These are phyloP conservation scores for Odontamblyopus lacepedii DNA, from an alignment of 2,797 vertebrate species.

Conservation along the genomic window DNA sequence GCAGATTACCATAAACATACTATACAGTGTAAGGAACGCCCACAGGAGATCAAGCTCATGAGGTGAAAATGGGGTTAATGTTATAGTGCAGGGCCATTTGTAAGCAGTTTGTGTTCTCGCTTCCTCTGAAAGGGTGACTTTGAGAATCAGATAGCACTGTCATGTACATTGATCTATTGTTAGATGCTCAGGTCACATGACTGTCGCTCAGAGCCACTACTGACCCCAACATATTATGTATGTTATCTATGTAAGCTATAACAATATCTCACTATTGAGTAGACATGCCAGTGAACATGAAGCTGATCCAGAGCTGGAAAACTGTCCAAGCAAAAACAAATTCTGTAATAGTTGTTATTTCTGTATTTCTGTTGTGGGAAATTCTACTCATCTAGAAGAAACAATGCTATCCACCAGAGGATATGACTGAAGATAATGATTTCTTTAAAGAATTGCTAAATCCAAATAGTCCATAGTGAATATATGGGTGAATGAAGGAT, in stretches of 20 bases:
- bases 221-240: slow-evolving; percentile 16
- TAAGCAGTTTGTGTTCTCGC: slow-evolving; percentile 17
- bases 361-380: background rate
- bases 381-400: background rate
- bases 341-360: background rate
- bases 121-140: slow-evolving; percentile 29
- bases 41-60: background rate
- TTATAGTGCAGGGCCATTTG: slow-evolving; percentile 35
- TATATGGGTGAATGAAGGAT: background rate
- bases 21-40: background rate
- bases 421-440: background rate
- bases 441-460: background rate
- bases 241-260: background rate
- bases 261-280: background rate
- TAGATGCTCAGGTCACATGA: slow-evolving; percentile 18
- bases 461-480: background rate
- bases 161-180: slow-evolving; percentile 44
- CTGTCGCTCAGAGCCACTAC: slow-evolving; percentile 2
- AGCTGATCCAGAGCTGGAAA: background rate
- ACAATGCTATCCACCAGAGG: background rate
- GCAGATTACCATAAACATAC: background rate
- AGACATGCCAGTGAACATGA: background rate
- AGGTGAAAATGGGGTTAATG: slow-evolving; percentile 16
- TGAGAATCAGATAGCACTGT: slow-evolving; percentile 36
- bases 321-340: background rate